Evolutionary conservation across 2,797 vertebrate genomes (phyloP), one percentile per base, ranked within the genome.

Genomic region (Apodemus agrarius): DNA sequence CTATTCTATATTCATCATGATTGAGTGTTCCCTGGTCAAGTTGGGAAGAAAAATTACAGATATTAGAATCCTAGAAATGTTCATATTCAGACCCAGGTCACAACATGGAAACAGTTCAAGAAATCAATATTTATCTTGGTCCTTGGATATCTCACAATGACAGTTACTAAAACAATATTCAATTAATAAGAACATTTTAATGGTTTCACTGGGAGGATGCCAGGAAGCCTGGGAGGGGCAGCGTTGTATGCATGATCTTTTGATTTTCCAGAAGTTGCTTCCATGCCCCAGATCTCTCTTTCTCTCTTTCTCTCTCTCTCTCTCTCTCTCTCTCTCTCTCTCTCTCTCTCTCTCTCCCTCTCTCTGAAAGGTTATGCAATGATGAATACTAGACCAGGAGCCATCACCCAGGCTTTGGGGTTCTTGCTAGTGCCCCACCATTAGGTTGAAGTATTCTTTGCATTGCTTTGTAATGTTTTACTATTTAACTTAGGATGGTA

Each of bases 21-120:
- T 69, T 97, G 93, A 75, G 31, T 79, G 96, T 80, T 61, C 31
- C 65, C 61, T 34, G 57, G 79, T 89, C 29, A 22, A 10, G 9
- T 82, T 90, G 49, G 65, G 54, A 93, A 91, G 54, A 6, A 95
- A 95, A 96, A 10, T 86, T 43, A 87, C 79, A 95, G 85, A 46
- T 84, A 95, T 34, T 9, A 61, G 16, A 74, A 2, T 4, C 5
- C 79, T 59, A 74, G 46, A 89, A 95, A 91, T 91, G 29, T 34
- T 95, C 49, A 86, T 11, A 57, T 83, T 83, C 49, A 89, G 61
- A 82, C 1, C 63, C 88, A 78, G 10, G 75, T 65, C 89, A 7
- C 12, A 22, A 11, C 75, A 17, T 16, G 84, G 76, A 90, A 89
- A 6, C 8, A 90, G 4, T 54, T 76, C 61, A 75, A 52, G 49